Evolutionary conservation across 2,888 invertebrate species (phyloP), one percentile per base, ranked within the genome.

Genomic region (Harmothoe impar): DNA sequence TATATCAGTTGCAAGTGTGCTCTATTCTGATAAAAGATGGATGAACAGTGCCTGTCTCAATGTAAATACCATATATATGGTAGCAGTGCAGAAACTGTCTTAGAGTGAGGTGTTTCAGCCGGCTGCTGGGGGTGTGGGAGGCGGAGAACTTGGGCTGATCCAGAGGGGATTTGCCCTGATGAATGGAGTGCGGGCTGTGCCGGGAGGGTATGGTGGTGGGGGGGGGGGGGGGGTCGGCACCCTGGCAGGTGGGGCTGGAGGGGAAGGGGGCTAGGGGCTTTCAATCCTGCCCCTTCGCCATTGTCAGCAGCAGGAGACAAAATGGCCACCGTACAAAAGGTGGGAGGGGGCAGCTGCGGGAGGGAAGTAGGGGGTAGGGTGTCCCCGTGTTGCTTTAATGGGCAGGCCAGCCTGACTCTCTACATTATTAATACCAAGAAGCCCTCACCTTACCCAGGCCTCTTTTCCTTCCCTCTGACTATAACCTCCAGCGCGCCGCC

Each of bases 241-340:
- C 10, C 15, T 25, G 15, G 72, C 35, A 43, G 81, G 81, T 81
- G 35, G 35, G 77, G 29, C 77, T 31, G 29, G 29, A 25, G 29
- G 25, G 77, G 77, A 17, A n/a, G 62, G 77, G 29, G 77, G 77
- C 3, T 25, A 31, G 62, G 77, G 77, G 81, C 81, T 33, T 81
- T 81, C 81, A 81, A 81, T 81, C 81, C 81, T 33, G 81, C 35
- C 43, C 81, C 20, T 81, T 81, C 20, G 20, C 81, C 43, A 81
- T 81, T 81, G 81, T 81, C 81, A 81, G n/a, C 81, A 81, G 43
- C 15, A 3, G 81, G 33, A 81, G 81, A 81, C 81, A 81, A 81
- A 81, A 81, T 81, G 81, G 35, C 81, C 43, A n/a, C 35, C 35
- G 3, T 81, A 35, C 81, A 81, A 43, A 81, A 43, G n/a, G n/a